Conservation (phyloP, 2,888 invertebrate species). For the Drosophila pseudotakahashii region DNA sequence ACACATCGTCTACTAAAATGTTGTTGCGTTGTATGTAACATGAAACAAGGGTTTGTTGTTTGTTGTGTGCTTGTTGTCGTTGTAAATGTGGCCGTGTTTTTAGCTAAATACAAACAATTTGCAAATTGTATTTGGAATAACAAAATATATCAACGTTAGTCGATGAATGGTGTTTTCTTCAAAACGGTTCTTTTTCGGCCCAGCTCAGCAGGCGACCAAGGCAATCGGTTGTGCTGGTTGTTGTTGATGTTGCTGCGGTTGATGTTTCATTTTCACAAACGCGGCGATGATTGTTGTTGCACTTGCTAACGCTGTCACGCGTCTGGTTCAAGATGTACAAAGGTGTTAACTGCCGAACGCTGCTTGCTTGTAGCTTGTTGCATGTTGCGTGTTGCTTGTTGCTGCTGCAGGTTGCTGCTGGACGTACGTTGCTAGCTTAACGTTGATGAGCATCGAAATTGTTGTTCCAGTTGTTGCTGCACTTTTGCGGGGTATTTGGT, state of each 20-base stretch:
- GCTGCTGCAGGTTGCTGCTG: constrained; percentile 22
- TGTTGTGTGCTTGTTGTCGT: constrained; percentile 53
- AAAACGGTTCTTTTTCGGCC: constrained; percentile 20
- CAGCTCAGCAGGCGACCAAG: constrained; percentile 33
- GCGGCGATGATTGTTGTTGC: constrained; percentile 21
- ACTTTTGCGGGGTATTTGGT: constrained; percentile 66
- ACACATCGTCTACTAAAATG: constrained; percentile 64
- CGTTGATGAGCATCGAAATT: constrained; percentile 27
- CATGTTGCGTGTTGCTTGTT: constrained; percentile 5
- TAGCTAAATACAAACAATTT: constrained; percentile 45
- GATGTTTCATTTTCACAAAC: constrained; percentile 16
- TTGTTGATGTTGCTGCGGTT: constrained; percentile 15
- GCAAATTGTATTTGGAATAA: constrained; percentile 42
- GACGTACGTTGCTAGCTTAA: constrained; percentile 22
- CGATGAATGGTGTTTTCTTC: constrained; percentile 14
- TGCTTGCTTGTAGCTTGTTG: constrained; percentile 19
- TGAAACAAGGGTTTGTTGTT: constrained; percentile 52
- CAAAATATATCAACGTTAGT: constrained; percentile 44
- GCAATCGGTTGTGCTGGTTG: constrained; percentile 11
- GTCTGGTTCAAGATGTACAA: constrained; percentile 59
- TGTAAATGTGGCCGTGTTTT: constrained; percentile 30
- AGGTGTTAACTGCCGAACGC: constrained; percentile 21
- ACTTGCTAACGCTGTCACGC: constrained; percentile 68
- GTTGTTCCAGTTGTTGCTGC: constrained; percentile 42
- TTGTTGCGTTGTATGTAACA: constrained; percentile 46